Conservation (phyloP, 2,797 vertebrate species). For the Notamacropus eugenii region DNA sequence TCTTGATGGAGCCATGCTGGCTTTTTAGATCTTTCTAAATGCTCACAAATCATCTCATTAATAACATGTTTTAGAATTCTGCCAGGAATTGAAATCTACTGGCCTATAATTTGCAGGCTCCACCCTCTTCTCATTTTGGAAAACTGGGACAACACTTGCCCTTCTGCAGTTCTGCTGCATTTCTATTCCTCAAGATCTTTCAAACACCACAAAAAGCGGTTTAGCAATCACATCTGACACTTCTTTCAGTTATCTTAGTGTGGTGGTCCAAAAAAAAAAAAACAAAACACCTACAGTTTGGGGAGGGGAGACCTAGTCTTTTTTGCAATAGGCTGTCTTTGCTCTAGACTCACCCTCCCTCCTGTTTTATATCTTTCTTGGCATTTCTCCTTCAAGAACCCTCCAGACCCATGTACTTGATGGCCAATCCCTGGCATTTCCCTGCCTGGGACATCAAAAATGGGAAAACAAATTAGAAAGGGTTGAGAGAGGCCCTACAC, state of each 20-base stretch:
- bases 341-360: neutral
- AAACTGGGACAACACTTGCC: neutral
- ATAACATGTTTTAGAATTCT: neutral
- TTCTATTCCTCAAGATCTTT: neutral
- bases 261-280: neutral
- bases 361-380: neutral
- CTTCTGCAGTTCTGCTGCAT: neutral
- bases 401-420: neutral
- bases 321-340: neutral
- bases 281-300: neutral
- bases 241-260: neutral
- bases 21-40: neutral
- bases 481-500: neutral
- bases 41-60: slow-evolving; percentile 2
- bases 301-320: neutral
- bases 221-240: neutral
- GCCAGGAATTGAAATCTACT: neutral
- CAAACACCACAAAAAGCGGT: neutral
- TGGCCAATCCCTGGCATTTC: neutral
- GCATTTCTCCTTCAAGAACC: neutral
- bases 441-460: neutral
- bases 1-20: neutral
- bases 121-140: neutral
- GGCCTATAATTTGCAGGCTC: neutral
- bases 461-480: neutral